Evolutionary conservation across 2,797 vertebrate genomes (phyloP).

Genomic region (Molossus alvarezi): DNA sequence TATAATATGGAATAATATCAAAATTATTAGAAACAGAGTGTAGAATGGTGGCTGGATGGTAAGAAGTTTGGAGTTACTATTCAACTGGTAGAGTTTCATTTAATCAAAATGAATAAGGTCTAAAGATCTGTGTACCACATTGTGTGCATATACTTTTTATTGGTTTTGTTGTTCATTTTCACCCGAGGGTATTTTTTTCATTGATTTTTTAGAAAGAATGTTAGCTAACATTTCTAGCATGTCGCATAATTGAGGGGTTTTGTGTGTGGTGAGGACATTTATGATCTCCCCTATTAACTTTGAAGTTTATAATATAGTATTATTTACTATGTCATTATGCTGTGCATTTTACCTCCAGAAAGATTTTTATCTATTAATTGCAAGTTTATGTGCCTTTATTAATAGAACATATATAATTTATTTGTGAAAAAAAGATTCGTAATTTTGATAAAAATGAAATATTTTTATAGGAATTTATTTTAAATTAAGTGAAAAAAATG

Average conservation of each 20-base stretch:
- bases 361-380: not conserved
- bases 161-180: too few relatives aligned
- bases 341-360: not conserved
- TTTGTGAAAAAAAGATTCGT: not conserved
- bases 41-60: not conserved
- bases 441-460: conserved; percentile 10
- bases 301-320: not conserved
- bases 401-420: not conserved
- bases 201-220: not conserved
- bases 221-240: not conserved
- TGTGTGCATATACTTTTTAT: not conserved
- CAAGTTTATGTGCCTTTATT: not conserved
- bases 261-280: not conserved
- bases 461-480: not conserved
- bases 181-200: too few relatives aligned
- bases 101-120: not conserved
- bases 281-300: not conserved
- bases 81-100: not conserved
- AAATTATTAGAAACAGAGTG: not conserved
- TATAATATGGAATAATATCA: not conserved
- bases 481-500: not conserved
- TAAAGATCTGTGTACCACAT: not conserved
- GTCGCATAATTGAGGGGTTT: not conserved
- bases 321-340: not conserved
- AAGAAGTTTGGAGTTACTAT: not conserved